Conservation (phyloP, 2,113 vertebrate genomes). For the Cryptotis parvus region DNA sequence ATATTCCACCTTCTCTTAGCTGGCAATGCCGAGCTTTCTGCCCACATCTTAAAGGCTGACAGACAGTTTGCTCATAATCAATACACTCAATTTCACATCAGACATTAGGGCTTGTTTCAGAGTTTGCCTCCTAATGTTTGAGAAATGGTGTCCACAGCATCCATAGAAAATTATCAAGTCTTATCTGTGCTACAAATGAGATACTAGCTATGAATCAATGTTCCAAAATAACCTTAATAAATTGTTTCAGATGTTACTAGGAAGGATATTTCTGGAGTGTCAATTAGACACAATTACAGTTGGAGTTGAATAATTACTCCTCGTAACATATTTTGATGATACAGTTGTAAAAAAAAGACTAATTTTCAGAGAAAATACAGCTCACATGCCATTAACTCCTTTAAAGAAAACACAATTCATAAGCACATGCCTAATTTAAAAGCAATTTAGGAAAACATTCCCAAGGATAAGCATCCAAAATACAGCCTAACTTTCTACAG, state of each 20-base stretch:
- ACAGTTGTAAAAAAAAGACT: slow-evolving; percentile 44
- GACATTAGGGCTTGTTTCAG: background rate
- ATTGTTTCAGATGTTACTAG: slow-evolving; percentile 68
- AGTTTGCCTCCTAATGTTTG: background rate
- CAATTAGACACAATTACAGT: slow-evolving; percentile 79
- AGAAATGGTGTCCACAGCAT: background rate
- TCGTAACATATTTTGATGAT: slow-evolving; percentile 80
- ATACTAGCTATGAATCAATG: slow-evolving; percentile 54
- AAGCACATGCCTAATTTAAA: slow-evolving; percentile 81
- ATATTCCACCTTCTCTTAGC: background rate
- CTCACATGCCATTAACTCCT: slow-evolving; percentile 80
- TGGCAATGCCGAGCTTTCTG: background rate
- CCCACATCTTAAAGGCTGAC: background rate
- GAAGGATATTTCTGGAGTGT: slow-evolving; percentile 76
- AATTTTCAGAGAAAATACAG: slow-evolving; percentile 74
- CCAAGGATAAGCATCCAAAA: slow-evolving; percentile 62
- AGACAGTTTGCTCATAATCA: background rate
- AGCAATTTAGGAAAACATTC: slow-evolving; percentile 79
- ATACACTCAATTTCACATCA: background rate
- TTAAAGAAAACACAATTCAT: slow-evolving; percentile 79
- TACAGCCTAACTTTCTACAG: slow-evolving; percentile 55
- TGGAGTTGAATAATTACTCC: slow-evolving; percentile 80
- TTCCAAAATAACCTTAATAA: slow-evolving; percentile 68
- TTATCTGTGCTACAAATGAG: slow-evolving; percentile 55
- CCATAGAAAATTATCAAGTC: slow-evolving; percentile 48